These are phyloP conservation scores for Diarsia dahlii DNA, from an alignment of 2,888 invertebrate species.

Conservation along the genomic window DNA sequence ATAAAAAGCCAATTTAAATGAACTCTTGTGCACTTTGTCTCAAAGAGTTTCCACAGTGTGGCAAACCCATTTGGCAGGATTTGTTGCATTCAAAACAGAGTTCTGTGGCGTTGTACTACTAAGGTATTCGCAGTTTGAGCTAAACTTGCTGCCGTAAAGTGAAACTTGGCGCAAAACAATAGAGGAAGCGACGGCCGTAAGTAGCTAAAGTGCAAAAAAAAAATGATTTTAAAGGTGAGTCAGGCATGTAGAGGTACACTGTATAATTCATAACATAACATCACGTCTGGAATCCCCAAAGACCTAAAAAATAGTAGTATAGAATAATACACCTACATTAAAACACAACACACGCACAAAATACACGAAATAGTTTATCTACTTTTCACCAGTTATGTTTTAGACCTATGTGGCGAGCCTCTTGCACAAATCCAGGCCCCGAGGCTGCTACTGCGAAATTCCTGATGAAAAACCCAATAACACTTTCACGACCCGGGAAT, in stretches of 20 bases:
- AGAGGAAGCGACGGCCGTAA: constrained; percentile 12
- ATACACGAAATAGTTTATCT: too few relatives aligned
- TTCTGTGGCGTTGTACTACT: constrained; percentile 69
- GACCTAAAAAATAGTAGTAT: too few relatives aligned
- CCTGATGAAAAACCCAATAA: too few relatives aligned
- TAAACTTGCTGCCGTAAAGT: constrained; percentile 71
- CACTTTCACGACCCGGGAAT: too few relatives aligned
- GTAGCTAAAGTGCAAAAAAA: not conserved
- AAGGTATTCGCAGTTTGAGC: constrained; percentile 73
- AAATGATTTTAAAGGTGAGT: not conserved
- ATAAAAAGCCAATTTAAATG: constrained; percentile 6
- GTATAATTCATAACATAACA: too few relatives aligned
- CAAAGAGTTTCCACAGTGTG: constrained; percentile 38
- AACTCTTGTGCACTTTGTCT: constrained; percentile 13
- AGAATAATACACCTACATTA: too few relatives aligned
- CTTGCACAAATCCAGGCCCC: too few relatives aligned
- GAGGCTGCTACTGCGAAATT: too few relatives aligned
- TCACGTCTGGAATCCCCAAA: too few relatives aligned
- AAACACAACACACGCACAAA: too few relatives aligned
- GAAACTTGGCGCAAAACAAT: constrained; percentile 50
- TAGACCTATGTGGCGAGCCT: too few relatives aligned
- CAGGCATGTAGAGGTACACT: not conserved
- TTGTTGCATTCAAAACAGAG: constrained; percentile 76
- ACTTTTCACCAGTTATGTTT: too few relatives aligned
- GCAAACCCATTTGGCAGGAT: constrained; percentile 66